Base-by-base conservation (phyloP, 1,140 invertebrate species). In the Conopomorpha cramerella region DNA sequence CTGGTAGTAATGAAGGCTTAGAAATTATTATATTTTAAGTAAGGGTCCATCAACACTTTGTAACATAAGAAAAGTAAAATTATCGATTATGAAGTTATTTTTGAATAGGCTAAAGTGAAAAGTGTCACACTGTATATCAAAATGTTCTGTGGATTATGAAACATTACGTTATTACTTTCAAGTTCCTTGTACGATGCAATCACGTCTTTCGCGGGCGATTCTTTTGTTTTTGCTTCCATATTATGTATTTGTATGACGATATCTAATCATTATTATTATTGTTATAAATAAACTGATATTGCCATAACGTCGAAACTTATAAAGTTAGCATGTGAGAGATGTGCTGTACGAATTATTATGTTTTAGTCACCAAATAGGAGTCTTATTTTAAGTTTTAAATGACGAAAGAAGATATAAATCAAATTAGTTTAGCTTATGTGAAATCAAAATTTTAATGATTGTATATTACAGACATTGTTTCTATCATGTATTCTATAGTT, bases 381-480 rank as follows among this genome's bases (percentile, higher is more conserved):
- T 23, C 10, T 52, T 40, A 16, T 30, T 46, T 43, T 63, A 59
- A 53, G 39, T 46, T 42, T 38, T 66, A 64, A 51, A 52, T 52
- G 39, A 63, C 56, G 47, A 52, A 33, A 57, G 36, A 57, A 51
- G 38, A 41, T 51, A 45, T 45, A 55, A 73, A 70, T 70, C 61
- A 67, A 66, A 53, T 61, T 61, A 49, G 41, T 60, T 64, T 60
- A 58, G 43, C 38, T 46, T 43, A 26, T 39, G 19, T 23, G 4
- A 23, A 59, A 65, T 65, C 55, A 59, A 66, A 66, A 63, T 67
- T 67, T 55, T 55, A 60, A 58, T 64, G 49, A 61, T 49, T 68
- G 60, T 68, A 72, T 72, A 71, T 71, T 67, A 66, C 57, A 55
- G 56, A 64, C 53, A 54, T 59, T 58, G 59, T 39, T 56, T 50